Base-by-base conservation (phyloP, 2,888 invertebrate species). In the Actias luna region DNA sequence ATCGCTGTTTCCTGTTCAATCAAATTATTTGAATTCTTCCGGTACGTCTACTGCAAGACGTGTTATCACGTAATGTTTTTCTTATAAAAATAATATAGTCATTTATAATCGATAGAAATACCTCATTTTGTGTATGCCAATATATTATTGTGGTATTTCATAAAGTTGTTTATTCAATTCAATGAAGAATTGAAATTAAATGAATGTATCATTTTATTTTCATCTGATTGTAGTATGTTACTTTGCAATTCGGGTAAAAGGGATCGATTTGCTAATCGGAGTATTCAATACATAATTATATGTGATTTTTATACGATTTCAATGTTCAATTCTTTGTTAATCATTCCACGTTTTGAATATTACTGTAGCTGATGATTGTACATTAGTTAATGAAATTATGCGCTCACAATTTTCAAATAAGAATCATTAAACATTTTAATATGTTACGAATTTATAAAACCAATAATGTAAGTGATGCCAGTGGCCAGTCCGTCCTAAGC, bases 301-400 rank as follows among this genome's bases (percentile, higher is more conserved):
- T 69, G 67, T 73, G 83, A 81, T 85, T 85, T 80, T 79, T 87
- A 83, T 87, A 87, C 80, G 70, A 70, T 80, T 88, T 89, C 87
- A 87, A 84, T 89, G 89, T 84, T 87, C 87, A 84, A 77, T 80
- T 68, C 80, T 84, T 88, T 42, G 3, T 88, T 86, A 82, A 83
- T 82, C 80, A 83, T 83, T 84, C 87, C 86, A 78, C 67, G 77
- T 85, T 85, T 85, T 73, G 74, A 81, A 46, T 22, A 25, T 46
- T n/a, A 25, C 8, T 3, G 8, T 46, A 8, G 5, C 8, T 33
- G 8, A 22, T 46, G 74, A 69, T 36, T 22, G 33, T 29, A 52
- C 39, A 46, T 29, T 55, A 39, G 55, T 55, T 29, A 61, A 63
- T 64, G 36, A 61, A 36, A 33, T 42, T 55, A 50, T 50, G 36